Conservation (phyloP, 2,113 vertebrate species). For the Sciurus niger region DNA sequence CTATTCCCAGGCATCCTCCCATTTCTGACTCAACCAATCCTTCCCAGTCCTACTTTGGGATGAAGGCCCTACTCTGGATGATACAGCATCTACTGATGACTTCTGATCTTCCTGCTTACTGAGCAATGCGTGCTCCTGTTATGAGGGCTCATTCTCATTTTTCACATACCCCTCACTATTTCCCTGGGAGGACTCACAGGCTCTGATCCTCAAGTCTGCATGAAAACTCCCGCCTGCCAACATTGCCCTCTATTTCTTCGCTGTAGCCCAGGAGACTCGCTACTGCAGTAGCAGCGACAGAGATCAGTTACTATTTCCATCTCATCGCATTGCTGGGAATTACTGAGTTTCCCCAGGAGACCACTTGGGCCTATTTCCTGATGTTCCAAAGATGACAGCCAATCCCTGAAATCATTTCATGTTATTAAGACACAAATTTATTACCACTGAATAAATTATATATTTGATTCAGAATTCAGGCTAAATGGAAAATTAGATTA, state of each 20-base stretch:
- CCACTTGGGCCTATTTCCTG: slow-evolving; percentile 55
- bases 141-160: neutral
- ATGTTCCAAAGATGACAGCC: slow-evolving; percentile 64
- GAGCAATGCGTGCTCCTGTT: neutral
- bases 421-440: slow-evolving; percentile 73
- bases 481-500: slow-evolving; percentile 74
- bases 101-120: neutral
- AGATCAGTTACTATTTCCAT: slow-evolving; percentile 30
- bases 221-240: neutral
- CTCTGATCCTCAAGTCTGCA: neutral
- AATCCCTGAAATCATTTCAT: slow-evolving; percentile 69
- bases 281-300: neutral
- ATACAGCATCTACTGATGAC: neutral
- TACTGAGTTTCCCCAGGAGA: slow-evolving; percentile 13
- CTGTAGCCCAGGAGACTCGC: neutral
- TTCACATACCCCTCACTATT: neutral
- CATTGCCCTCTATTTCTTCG: neutral
- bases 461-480: slow-evolving; percentile 76
- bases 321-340: slow-evolving; percentile 43
- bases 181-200: neutral
- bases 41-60: neutral
- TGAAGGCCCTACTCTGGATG: neutral
- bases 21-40: neutral
- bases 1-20: neutral
- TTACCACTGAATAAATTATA: slow-evolving; percentile 77